Evolutionary conservation across 2,797 vertebrate species (phyloP), one percentile per base, ranked within the genome.

Genomic region (Netta rufina): DNA sequence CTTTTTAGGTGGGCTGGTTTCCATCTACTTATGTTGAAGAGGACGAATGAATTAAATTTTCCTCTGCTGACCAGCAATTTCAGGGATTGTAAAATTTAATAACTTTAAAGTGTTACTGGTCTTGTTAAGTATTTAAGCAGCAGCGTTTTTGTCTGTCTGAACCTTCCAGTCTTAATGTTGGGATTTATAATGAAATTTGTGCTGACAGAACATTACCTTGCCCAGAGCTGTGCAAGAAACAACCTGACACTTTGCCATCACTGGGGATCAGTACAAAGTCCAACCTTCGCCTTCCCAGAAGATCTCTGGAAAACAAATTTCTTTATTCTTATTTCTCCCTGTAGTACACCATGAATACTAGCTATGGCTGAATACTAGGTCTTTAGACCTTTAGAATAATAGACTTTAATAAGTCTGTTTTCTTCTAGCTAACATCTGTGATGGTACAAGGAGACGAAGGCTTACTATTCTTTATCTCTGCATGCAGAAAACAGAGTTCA

Each of bases 11-110:
- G 92, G 99, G 99, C 96, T 99, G 99, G 99, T 99, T 99, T 98
- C 99, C 99, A 56, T 99, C 99, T 92, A 99, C 99, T 1, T 99
- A 99, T 1, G 99, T 99, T 89, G 99, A 99, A 97, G 99, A 99
- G 95, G 98, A 99, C 43, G 99, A 99, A 95, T 99, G 97, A 98
- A 86, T 79, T 85, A 71, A 77, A 32, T 16, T 15, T 72, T 86
- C 54, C 36, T 90, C 71, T 92, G 78, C 85, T 87, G 87, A 95
- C 72, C 62, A 89, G 73, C 88, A 93, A 80, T 93, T 95, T 96
- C 97, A 95, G 95, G 96, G 94, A 97, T 84, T 96, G 49, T 84
- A 91, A 93, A 89, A 82, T 84, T 33, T 79, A 45, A 18, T 89
- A 84, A 83, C 93, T 85, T 93, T 91, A 49, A 61, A 41, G 74